Evolutionary conservation across 2,888 invertebrate genomes (phyloP).

Genomic region (Agrypnus murinus): DNA sequence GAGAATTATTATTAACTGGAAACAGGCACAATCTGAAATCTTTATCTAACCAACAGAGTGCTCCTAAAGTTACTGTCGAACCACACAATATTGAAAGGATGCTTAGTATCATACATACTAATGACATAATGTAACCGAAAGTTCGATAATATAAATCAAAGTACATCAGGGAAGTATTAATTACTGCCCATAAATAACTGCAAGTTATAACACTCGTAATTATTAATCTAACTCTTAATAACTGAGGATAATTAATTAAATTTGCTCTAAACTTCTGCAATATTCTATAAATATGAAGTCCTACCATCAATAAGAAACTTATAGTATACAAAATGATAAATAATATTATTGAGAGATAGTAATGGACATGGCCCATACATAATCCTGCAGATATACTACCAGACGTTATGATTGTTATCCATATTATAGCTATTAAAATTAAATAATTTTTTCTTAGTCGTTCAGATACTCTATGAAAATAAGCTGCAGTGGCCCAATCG

Average conservation of each 20-base stretch:
- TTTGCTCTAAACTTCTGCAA: neutral
- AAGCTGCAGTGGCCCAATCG: constrained; percentile 25
- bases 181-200: neutral
- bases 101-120: too few species aligned
- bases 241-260: neutral
- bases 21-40: neutral
- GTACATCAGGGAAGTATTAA: neutral
- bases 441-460: constrained; percentile 11
- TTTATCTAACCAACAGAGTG: neutral
- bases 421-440: neutral
- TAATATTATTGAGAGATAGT: neutral
- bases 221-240: neutral
- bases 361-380: neutral
- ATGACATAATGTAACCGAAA: neutral
- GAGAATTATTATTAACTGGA: neutral
- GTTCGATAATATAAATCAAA: neutral
- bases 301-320: neutral
- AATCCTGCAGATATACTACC: neutral
- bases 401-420: neutral
- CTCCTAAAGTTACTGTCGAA: neutral
- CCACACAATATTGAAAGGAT: neutral
- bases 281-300: too few species aligned
- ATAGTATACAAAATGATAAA: neutral
- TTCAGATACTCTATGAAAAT: constrained; percentile 15
- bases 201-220: neutral